Evolutionary conservation across 2,888 invertebrate genomes (phyloP).

Genomic region (Dendrolimus pini): DNA sequence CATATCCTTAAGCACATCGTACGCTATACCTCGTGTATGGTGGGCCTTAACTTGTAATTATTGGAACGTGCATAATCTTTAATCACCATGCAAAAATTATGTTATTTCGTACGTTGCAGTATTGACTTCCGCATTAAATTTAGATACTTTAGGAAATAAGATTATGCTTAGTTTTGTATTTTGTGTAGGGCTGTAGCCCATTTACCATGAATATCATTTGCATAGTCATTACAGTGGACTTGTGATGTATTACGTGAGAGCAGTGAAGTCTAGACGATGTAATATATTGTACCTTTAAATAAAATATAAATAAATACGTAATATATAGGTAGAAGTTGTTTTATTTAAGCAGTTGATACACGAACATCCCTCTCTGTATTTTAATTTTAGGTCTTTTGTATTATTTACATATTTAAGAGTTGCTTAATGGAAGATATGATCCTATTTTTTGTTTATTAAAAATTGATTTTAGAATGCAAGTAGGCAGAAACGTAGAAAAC

Average conservation of each 20-base stretch:
- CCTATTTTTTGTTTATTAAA: too few species aligned
- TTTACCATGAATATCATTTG: slow-evolving; percentile 66
- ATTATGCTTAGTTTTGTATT: slow-evolving; percentile 70
- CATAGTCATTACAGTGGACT: slow-evolving; percentile 65
- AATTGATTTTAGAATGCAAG: too few species aligned
- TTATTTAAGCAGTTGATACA: slow-evolving; percentile 22
- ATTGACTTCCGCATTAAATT: slow-evolving; percentile 68
- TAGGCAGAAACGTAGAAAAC: too few species aligned
- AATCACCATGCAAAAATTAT: slow-evolving; percentile 51
- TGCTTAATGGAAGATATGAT: too few species aligned
- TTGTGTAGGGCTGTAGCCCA: slow-evolving; percentile 58
- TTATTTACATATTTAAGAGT: too few species aligned
- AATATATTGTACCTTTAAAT: slow-evolving; percentile 76
- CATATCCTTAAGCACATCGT: too few species aligned
- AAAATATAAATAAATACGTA: slow-evolving; percentile 74
- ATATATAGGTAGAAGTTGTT: slow-evolving; percentile 60
- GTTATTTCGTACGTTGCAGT: slow-evolving; percentile 67
- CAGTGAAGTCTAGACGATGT: slow-evolving; percentile 65
- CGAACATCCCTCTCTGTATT: too few species aligned
- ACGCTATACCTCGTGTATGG: too few species aligned
- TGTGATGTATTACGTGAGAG: slow-evolving; percentile 60
- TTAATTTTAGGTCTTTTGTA: too few species aligned
- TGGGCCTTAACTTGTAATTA: slow-evolving; percentile 1
- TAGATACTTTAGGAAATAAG: slow-evolving; percentile 57
- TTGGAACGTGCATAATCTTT: slow-evolving; percentile 61